phyloP scores from a whole-genome alignment of 2,888 invertebrate species.

The Caenorhabditis sp. region DNA sequence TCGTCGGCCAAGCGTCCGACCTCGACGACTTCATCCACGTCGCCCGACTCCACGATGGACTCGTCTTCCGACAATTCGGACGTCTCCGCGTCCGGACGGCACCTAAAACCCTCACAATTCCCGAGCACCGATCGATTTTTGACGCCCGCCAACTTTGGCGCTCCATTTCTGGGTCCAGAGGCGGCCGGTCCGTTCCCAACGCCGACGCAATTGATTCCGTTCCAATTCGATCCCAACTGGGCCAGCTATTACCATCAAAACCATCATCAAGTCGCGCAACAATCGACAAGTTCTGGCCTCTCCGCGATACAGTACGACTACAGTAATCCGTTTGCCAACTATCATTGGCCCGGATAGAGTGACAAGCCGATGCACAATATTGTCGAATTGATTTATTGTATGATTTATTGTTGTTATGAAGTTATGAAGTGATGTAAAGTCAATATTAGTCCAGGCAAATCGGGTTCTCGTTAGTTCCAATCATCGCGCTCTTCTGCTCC shows the following conservation, averaged over 20 bases:
- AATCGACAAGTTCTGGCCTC: no score
- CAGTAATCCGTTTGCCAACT: background rate
- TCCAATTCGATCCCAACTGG: background rate
- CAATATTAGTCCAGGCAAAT: no score
- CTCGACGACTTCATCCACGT: slow-evolving; percentile 18
- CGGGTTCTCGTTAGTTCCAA: no score
- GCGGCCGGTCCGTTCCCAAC: background rate
- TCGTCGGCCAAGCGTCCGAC: slow-evolving; percentile 11
- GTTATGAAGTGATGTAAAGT: no score
- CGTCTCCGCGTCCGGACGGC: background rate
- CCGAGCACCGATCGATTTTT: background rate
- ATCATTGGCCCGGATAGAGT: no score
- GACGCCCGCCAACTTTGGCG: background rate
- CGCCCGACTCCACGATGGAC: slow-evolving; percentile 26
- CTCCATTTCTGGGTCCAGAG: background rate
- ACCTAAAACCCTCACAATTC: no score
- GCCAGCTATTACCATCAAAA: background rate
- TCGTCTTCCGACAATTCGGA: background rate
- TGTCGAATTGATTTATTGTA: no score
- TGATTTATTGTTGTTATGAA: no score
- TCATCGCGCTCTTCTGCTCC: no score
- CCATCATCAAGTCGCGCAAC: background rate
- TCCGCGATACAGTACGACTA: background rate
- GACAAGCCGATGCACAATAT: no score
- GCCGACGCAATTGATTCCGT: background rate